Evolutionary conservation across 2,113 vertebrate species (phyloP), one percentile per base, ranked within the genome.

Genomic region (Petromus typicus): DNA sequence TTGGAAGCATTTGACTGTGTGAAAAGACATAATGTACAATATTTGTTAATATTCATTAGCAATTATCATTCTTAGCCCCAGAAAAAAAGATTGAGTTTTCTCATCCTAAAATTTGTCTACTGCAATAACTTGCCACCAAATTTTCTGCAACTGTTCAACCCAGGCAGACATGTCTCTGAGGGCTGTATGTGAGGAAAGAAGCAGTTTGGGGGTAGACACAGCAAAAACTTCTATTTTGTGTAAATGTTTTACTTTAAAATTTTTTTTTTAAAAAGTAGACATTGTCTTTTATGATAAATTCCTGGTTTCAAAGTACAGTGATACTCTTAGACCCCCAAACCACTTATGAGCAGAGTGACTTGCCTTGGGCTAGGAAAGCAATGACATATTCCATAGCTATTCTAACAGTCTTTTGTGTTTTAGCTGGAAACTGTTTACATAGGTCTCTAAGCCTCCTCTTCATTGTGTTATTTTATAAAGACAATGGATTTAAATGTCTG

Each of bases 331-430:
- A 67, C 90, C 27, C 14, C 23, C 6, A 25, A 2, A 1, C 13
- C 12, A 23, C 18, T 34, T 34, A 11, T 51, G 86, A 86, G n/a
- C 32, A 63, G 54, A 91, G 34, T 78, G 25, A 81, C 51, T 90
- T 86, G 43, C 79, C 67, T 48, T 20, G 30, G 79, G 90, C 79
- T 75, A 82, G 71, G 73, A 76, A 91, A 25, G 94, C 93, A 78
- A 73, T 40, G 79, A 85, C 79, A 32, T 57, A 83, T 86, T 86
- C 32, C 20, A 79, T 89, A 79, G 27, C n/a, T 71, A 57, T 34
- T 83, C 23, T 78, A 12, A 17, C 67, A 14, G 25, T 82, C 63
- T 92, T 82, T 66, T 22, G 14, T 51, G 57, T 89, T 83, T 43
- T n/a, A 86, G 56, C 67, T 86, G 40, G 67, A 69, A 86, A 80